Evolutionary conservation across 2,888 invertebrate species (phyloP), one percentile per base, ranked within the genome.

Genomic region (Caenorhabditis zanzibari): DNA sequence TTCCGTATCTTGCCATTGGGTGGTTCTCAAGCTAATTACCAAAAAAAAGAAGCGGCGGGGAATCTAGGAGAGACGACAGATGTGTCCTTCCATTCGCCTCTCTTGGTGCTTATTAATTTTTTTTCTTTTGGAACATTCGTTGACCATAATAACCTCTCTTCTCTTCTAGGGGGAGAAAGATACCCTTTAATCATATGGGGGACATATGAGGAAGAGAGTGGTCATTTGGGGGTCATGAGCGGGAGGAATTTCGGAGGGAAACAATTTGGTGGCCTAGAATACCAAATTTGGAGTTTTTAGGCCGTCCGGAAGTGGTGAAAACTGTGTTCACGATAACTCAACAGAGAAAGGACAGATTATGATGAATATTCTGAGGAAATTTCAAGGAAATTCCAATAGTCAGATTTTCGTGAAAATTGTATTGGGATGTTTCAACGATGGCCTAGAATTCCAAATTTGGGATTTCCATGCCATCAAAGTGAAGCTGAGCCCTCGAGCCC

Each of bases 101-200:
- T 54, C 56, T 49, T 59, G 68, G 68, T 76, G 76, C 76, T 77
- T 77, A 77, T 77, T 77, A 77, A 71, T 69, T 69, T 77, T 77
- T 69, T 74, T 26, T 14, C n/a, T n/a, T n/a, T 58, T 24, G 4
- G 24, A 47, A 19, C 22, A 14, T 26, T 24, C 14, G 26, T 24
- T 14, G 22, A 54, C 54, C 26, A 54, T 26, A 54, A 54, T 54
- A 26, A 54, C 54, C 54, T 26, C 54, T 47, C 35, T 59, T 47
- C 14, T 24, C 22, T 32, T 32, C 24, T 44, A 32, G 32, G 38
- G 38, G 12, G 71, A 19, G 58, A 24, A 12, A 75, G 56, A 66
- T 44, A 76, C 66, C 76, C 76, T 66, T 38, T 76, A 76, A 76
- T 76, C 76, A 68, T 54, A 24, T 4, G 9, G 12, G 22, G 52